Percentiles rank a stretch among this genome's conserved stretches.
These are phyloP conservation scores for Sarcophaga caerulescens DNA, from an alignment of 2,888 invertebrate genomes.

Conservation along the genomic window DNA sequence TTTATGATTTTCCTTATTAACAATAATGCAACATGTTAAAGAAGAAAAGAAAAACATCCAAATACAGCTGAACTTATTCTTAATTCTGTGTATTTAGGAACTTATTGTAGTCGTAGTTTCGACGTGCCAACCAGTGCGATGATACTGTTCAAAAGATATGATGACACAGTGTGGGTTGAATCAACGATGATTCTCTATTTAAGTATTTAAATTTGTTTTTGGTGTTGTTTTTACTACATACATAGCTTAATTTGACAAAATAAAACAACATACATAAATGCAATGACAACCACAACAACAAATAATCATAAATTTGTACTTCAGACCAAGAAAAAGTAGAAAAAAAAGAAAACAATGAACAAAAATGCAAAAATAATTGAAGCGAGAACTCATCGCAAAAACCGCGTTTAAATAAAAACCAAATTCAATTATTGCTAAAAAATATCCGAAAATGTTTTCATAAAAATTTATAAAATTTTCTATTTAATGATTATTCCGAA, in stretches of 20 bases:
- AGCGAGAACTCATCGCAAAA: neutral
- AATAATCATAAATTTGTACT: slow-evolving; percentile 57
- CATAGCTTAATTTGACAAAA: slow-evolving; percentile 4
- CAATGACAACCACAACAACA: slow-evolving; percentile 15
- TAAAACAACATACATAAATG: neutral
- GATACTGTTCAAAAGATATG: slow-evolving; percentile 46
- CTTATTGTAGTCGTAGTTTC: no score
- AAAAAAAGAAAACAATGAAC: slow-evolving; percentile 25
- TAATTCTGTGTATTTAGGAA: no score
- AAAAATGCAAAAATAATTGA: slow-evolving; percentile 2
- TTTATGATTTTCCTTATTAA: neutral
- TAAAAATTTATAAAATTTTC: no score
- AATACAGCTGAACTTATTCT: no score
- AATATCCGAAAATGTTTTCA: no score
- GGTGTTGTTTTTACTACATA: slow-evolving; percentile 6
- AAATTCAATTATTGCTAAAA: no score
- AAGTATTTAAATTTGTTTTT: slow-evolving; percentile 14
- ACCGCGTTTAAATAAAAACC: neutral
- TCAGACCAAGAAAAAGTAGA: neutral
- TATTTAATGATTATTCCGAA: no score
- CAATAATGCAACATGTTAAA: no score
- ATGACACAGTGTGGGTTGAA: slow-evolving; percentile 58
- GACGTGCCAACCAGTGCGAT: neutral
- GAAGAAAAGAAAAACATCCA: no score
- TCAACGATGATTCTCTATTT: slow-evolving; percentile 42